These are phyloP conservation scores for Heliocidaris erythrogramma DNA, from an alignment of 35 echinoderm and acorn worm species.

Conservation along the genomic window DNA sequence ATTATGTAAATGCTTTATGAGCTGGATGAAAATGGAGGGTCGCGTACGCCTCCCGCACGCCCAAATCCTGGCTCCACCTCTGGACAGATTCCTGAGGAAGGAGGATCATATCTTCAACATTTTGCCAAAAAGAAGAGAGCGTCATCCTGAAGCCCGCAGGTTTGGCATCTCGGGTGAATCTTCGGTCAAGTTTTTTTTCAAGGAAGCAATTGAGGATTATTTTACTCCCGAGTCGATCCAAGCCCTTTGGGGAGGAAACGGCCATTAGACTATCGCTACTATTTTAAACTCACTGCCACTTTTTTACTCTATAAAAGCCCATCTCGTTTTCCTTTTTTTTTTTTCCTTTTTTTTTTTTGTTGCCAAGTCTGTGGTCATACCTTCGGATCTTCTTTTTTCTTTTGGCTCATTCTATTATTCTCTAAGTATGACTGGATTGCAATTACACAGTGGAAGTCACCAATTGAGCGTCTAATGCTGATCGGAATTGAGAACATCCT, in stretches of 20 bases:
- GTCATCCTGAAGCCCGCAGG: not conserved
- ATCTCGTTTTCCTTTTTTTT: not conserved
- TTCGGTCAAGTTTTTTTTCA: not conserved
- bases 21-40: too few relatives aligned
- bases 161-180: not conserved
- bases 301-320: not conserved
- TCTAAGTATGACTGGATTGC: not conserved
- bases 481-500: not conserved
- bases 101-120: not conserved
- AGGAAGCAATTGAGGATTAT: not conserved
- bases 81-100: not conserved
- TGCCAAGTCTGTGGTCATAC: not conserved
- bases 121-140: not conserved
- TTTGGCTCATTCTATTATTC: not conserved
- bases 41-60: too few relatives aligned
- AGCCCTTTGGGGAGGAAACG: not conserved
- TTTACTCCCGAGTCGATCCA: not conserved
- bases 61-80: not conserved
- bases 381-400: not conserved
- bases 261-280: not conserved
- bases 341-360: not conserved
- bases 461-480: conserved; percentile 19
- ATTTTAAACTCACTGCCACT: not conserved
- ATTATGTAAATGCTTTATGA: too few relatives aligned
- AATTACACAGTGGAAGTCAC: conserved; percentile 24